These are phyloP conservation scores for Cydia fagiglandana DNA, from an alignment of 1,140 invertebrate species.

Conservation along the genomic window DNA sequence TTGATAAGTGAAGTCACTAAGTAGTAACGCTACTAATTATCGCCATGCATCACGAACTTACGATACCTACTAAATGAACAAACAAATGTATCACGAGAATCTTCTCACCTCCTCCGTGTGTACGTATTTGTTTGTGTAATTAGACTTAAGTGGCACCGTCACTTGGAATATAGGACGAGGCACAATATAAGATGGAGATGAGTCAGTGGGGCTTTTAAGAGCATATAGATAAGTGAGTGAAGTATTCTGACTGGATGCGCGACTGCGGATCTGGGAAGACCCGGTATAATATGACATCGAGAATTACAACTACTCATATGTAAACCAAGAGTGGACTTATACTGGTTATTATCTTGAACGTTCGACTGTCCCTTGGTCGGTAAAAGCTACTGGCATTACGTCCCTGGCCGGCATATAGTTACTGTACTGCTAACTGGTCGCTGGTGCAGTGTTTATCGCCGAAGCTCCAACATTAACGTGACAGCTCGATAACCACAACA, in stretches of 20 bases:
- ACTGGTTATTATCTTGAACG: not conserved
- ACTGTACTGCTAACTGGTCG: not conserved
- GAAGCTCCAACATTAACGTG: slow-evolving; percentile 6
- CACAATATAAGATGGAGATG: not conserved
- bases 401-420: not conserved
- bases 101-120: not conserved
- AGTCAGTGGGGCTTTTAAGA: slow-evolving; percentile 18
- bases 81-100: not conserved
- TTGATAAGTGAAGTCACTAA: too few relatives aligned
- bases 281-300: not conserved
- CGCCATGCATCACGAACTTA: not conserved
- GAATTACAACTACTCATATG: too few relatives aligned
- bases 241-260: not conserved
- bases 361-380: not conserved
- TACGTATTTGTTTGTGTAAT: slow-evolving; percentile 3
- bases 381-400: not conserved
- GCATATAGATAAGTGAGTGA: slow-evolving; percentile 5
- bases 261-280: too few relatives aligned
- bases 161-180: slow-evolving; percentile 10
- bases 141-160: slow-evolving; percentile 6
- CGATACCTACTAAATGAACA: not conserved
- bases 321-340: not conserved
- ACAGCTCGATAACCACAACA: slow-evolving; percentile 2
- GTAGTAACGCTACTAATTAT: too few relatives aligned
- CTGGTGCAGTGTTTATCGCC: not conserved